Conservation (phyloP, 2,797 vertebrate genomes). For the Cryptoblepharus egeriae region DNA sequence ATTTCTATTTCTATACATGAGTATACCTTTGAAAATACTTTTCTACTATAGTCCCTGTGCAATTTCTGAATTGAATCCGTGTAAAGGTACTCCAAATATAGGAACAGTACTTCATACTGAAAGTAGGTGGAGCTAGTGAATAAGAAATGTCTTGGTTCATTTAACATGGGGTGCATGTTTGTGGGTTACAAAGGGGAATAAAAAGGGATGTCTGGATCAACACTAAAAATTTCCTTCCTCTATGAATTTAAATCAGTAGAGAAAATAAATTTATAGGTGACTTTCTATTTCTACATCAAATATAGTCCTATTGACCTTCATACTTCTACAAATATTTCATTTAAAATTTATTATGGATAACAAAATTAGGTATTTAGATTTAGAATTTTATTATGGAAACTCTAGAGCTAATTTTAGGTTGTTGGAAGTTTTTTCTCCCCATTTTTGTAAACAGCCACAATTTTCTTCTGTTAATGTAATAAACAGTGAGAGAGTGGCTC, state of each 20-base stretch:
- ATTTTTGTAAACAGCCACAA: neutral
- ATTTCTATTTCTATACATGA: neutral
- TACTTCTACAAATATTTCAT: neutral
- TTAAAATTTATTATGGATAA: neutral
- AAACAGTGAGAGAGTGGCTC: neutral
- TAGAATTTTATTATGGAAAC: neutral
- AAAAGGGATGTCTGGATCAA: slow-evolving; percentile 66
- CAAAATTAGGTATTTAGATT: neutral
- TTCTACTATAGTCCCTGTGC: slow-evolving; percentile 55
- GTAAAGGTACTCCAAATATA: slow-evolving; percentile 64
- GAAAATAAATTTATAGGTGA: slow-evolving; percentile 65
- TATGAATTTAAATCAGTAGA: slow-evolving; percentile 60
- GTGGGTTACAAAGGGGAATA: slow-evolving; percentile 58
- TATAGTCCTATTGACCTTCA: slow-evolving; percentile 19
- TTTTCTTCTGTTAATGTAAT: neutral
- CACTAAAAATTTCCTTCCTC: slow-evolving; percentile 66
- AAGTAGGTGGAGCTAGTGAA: slow-evolving; percentile 61
- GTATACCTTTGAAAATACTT: neutral
- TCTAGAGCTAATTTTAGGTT: neutral
- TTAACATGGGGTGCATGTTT: slow-evolving; percentile 44
- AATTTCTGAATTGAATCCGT: slow-evolving; percentile 69
- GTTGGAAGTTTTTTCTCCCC: neutral
- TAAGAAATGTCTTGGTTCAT: neutral
- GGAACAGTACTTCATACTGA: slow-evolving; percentile 65
- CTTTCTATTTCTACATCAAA: slow-evolving; percentile 28